Percentiles rank a stretch among this genome's conserved stretches.
These are phyloP conservation scores for Prunella fulvescens DNA, from an alignment of 2,113 vertebrate genomes.

Conservation along the genomic window DNA sequence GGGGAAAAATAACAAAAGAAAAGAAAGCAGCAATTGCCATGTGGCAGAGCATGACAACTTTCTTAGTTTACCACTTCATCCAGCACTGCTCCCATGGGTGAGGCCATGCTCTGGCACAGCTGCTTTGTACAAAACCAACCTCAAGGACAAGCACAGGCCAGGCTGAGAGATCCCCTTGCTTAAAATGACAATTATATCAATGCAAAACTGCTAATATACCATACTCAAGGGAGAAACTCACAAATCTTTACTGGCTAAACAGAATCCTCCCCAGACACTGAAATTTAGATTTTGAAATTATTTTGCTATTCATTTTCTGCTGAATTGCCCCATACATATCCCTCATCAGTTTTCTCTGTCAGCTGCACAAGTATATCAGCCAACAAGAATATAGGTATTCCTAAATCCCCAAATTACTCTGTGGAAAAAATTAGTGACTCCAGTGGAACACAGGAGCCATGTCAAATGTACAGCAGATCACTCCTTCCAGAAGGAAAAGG, in stretches of 20 bases:
- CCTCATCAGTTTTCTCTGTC: background rate
- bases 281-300: background rate
- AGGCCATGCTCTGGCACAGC: too few species aligned
- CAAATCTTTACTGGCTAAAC: background rate
- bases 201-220: background rate
- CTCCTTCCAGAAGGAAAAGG: background rate
- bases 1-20: accelerated
- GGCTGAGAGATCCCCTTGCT: background rate
- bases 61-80: background rate
- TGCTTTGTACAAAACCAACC: background rate
- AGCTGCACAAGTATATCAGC: background rate
- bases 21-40: too few species aligned
- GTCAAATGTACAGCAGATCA: background rate
- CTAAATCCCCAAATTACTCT: background rate
- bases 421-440: accelerated
- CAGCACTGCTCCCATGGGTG: background rate
- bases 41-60: background rate
- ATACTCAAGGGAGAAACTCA: background rate
- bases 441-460: background rate
- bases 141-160: background rate
- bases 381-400: background rate
- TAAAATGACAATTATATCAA: background rate
- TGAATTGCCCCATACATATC: accelerated
- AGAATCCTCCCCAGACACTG: background rate
- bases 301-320: background rate